These are phyloP conservation scores for Tetrao urogallus DNA, from an alignment of 2,113 vertebrate species.

Conservation along the genomic window DNA sequence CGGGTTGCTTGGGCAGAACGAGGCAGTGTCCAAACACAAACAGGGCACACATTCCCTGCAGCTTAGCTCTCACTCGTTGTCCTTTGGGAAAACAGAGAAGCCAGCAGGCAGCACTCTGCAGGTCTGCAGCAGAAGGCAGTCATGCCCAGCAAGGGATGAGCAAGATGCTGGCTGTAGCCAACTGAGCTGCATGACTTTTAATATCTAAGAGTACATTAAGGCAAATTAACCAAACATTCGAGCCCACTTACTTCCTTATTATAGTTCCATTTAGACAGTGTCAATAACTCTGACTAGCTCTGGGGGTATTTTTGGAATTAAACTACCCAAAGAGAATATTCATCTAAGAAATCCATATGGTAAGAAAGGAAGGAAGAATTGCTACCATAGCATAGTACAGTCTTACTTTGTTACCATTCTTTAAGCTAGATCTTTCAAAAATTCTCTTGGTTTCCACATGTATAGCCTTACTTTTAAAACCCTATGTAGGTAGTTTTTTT, in stretches of 20 bases:
- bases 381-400: background rate
- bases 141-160: background rate
- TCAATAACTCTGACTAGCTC: constrained; percentile 53
- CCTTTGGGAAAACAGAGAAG: background rate
- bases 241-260: constrained; percentile 42
- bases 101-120: rapidly evolving
- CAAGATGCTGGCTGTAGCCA: background rate
- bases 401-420: background rate
- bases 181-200: background rate
- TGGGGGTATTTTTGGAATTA: constrained; percentile 45
- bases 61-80: background rate
- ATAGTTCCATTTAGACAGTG: constrained; percentile 47
- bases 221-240: background rate
- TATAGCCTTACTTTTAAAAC: background rate
- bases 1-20: background rate
- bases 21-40: background rate
- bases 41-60: rapidly evolving
- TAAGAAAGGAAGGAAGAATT: background rate
- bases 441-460: background rate
- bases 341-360: constrained; percentile 43
- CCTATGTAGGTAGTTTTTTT: background rate
- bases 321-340: constrained; percentile 35
- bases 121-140: background rate
- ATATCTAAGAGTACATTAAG: background rate
- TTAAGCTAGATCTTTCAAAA: background rate